These are phyloP conservation scores for Holothuria glaberrima DNA, from an alignment of 35 echinoderm and acorn worm species.

Conservation along the genomic window DNA sequence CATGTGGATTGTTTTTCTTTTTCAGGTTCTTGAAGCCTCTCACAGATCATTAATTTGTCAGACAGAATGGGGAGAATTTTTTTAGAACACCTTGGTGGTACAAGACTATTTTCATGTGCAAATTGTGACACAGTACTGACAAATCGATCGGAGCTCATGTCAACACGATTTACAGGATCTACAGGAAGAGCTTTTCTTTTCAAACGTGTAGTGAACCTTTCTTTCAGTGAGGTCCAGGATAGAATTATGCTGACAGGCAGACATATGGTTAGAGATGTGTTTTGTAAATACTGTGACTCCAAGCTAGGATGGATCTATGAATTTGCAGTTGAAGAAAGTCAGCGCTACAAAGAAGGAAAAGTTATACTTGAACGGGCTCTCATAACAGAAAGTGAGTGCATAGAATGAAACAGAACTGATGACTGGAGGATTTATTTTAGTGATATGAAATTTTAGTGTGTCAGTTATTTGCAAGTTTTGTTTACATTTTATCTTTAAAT, in stretches of 20 bases:
- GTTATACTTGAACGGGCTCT: slow-evolving; percentile 93
- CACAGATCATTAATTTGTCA: no score
- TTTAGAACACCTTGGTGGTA: slow-evolving; percentile 90
- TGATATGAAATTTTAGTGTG: no score
- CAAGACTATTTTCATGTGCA: slow-evolving; percentile 92
- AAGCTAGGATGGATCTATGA: slow-evolving; percentile 99
- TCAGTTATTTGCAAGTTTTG: no score
- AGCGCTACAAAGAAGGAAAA: slow-evolving; percentile 97
- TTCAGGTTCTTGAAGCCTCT: no score
- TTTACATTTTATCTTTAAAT: no score
- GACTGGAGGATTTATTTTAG: no score
- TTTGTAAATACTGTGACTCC: slow-evolving; percentile 94
- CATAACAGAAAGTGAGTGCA: slow-evolving; percentile 94
- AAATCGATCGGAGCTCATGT: slow-evolving; percentile 91
- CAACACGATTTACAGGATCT: slow-evolving; percentile 91
- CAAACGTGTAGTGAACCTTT: slow-evolving; percentile 87
- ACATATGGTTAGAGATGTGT: slow-evolving; percentile 98
- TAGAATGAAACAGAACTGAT: no score
- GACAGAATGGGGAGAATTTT: slow-evolving; percentile 94
- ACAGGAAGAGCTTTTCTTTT: slow-evolving; percentile 96
- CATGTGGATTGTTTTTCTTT: no score
- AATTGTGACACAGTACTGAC: slow-evolving; percentile 96
- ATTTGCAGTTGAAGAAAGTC: slow-evolving; percentile 93
- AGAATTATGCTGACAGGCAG: slow-evolving; percentile 93
- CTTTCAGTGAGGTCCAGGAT: slow-evolving; percentile 93